A percentile compares a stretch with the other conserved stretches of the same genome.
Conservation (phyloP, 2,797 vertebrate species). For the Crocodylus rhombifer region DNA sequence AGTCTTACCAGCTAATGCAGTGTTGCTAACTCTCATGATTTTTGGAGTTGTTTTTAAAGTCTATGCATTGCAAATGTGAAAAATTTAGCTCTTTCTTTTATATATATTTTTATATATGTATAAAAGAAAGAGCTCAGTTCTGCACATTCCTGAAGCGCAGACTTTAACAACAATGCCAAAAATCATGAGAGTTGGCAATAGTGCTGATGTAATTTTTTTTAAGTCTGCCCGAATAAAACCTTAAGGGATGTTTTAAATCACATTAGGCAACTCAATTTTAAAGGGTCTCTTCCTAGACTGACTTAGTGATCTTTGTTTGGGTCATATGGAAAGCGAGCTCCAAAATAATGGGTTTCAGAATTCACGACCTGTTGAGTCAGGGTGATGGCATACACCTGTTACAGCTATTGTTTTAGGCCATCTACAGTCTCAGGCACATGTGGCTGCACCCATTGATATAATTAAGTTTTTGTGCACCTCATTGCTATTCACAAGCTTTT, state of each 20-base stretch:
- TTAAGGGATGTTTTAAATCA: not conserved
- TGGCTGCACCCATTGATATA: not conserved
- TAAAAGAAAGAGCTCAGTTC: too few relatives aligned
- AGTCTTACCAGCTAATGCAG: not conserved
- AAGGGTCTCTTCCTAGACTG: not conserved
- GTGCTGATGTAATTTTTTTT: not conserved
- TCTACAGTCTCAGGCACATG: not conserved
- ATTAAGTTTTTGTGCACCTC: not conserved
- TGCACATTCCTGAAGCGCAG: too few relatives aligned
- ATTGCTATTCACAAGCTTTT: not conserved
- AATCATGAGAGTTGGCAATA: too few relatives aligned
- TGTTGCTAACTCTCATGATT: too few relatives aligned
- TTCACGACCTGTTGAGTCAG: not conserved
- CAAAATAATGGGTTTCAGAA: not conserved
- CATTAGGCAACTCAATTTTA: not conserved
- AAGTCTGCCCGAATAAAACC: not conserved
- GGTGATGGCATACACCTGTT: not conserved
- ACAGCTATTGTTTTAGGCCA: not conserved
- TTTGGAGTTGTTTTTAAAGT: too few relatives aligned
- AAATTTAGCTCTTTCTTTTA: too few relatives aligned
- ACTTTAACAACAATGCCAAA: too few relatives aligned
- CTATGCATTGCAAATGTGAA: too few relatives aligned
- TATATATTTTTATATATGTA: too few relatives aligned
- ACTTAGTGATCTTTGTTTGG: not conserved
- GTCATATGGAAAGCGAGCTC: not conserved